These are phyloP conservation scores for Gymnothorax javanicus DNA, from an alignment of 2,797 vertebrate species.

Conservation along the genomic window DNA sequence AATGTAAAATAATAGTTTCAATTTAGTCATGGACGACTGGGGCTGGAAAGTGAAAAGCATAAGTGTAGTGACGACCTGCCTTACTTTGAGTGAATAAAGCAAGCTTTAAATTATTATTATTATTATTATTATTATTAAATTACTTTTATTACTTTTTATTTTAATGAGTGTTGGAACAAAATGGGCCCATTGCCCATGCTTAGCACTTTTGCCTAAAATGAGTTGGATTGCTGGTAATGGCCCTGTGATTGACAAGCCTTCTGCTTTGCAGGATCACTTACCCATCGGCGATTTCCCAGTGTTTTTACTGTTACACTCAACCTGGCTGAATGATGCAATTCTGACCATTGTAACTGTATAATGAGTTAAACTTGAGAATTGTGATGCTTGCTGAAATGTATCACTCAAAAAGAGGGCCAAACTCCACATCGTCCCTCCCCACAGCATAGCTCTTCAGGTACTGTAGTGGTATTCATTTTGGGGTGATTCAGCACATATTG, in stretches of 20 bases:
- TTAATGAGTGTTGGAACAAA: neutral
- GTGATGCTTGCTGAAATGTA: neutral
- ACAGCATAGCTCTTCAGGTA: neutral
- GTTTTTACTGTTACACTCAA: no score
- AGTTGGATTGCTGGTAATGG: neutral
- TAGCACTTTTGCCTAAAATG: neutral
- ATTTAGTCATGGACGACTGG: neutral
- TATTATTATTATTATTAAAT: slow-evolving; percentile 4
- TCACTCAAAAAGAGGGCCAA: neutral
- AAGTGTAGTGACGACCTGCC: neutral
- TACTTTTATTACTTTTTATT: neutral
- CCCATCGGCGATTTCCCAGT: neutral
- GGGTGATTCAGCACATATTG: neutral
- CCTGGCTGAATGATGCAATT: neutral
- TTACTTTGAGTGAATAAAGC: neutral
- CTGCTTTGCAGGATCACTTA: neutral
- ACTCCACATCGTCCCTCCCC: neutral
- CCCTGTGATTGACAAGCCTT: neutral
- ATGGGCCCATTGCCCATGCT: neutral
- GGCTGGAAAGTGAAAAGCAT: neutral
- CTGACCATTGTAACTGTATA: neutral
- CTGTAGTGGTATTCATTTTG: neutral
- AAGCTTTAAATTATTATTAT: neutral
- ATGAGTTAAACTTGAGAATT: neutral
- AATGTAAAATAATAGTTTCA: neutral